Conservation (phyloP, 1,140 invertebrate genomes). For the Himalopsyche phryganea region DNA sequence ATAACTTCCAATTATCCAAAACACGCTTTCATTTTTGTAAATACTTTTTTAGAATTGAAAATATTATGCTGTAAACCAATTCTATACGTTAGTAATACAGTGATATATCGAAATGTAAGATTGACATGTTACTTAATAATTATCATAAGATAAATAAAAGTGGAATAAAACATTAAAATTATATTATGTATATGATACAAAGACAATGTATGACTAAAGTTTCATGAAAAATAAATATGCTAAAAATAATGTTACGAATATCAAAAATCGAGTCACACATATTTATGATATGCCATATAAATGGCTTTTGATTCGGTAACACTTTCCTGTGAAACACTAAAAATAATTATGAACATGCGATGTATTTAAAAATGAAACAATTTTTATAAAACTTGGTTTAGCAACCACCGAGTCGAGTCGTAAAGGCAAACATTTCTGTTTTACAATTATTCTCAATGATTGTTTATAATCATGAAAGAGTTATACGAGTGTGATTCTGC, state of each 20-base stretch:
- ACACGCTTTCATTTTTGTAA: no score
- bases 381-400: neutral
- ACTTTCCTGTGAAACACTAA: neutral
- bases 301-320: neutral
- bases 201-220: neutral
- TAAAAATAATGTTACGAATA: conserved; percentile 2
- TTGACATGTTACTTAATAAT: no score
- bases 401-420: neutral
- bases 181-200: no score
- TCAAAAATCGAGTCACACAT: neutral
- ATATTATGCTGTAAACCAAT: no score
- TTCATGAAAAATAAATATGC: conserved; percentile 9
- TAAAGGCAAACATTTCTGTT: conserved; percentile 1
- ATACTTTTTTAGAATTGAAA: no score
- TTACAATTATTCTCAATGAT: neutral
- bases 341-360: neutral
- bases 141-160: no score
- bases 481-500: no score
- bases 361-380: conserved; percentile 1
- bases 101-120: no score
- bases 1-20: no score
- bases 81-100: no score
- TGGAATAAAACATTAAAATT: no score
- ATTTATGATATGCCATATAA: neutral
- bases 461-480: neutral